Evolutionary conservation across 1,140 invertebrate genomes (phyloP).

Genomic region (Pseudachorutes palmiensis): DNA sequence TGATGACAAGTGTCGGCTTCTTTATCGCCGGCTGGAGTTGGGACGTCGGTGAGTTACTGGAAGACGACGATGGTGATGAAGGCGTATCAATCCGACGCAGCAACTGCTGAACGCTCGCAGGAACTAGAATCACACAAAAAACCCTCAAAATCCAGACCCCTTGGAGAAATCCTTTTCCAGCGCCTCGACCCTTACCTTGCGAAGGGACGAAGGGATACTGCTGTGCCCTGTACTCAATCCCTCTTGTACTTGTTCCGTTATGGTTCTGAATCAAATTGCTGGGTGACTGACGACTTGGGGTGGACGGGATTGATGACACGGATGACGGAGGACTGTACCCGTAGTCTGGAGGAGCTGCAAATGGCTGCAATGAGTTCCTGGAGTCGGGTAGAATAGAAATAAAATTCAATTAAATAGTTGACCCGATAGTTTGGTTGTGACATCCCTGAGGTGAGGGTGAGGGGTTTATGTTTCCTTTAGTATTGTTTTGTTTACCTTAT

Average conservation of each 20-base stretch:
- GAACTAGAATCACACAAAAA: too few relatives aligned
- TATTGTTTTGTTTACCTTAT: conserved; percentile 27
- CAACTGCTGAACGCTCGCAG: conserved; percentile 66
- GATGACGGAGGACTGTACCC: conserved; percentile 34
- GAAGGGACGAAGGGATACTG: conserved; percentile 38
- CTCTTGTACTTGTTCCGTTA: conserved; percentile 18
- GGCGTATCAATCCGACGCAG: conserved; percentile 68
- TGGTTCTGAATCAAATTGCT: conserved; percentile 9
- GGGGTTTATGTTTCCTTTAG: not conserved
- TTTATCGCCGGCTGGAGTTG: conserved; percentile 26
- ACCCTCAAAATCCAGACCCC: too few relatives aligned
- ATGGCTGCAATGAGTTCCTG: conserved; percentile 35
- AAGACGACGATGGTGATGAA: conserved; percentile 41
- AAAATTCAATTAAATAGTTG: too few relatives aligned
- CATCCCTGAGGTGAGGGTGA: not conserved
- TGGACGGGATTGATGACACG: conserved; percentile 23
- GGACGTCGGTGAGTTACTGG: conserved; percentile 35
- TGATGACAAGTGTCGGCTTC: conserved; percentile 46
- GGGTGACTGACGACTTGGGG: conserved; percentile 11
- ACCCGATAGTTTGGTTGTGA: too few relatives aligned
- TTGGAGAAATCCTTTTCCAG: too few relatives aligned
- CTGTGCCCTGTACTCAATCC: conserved; percentile 35
- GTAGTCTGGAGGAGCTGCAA: conserved; percentile 28
- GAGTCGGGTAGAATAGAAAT: not conserved
- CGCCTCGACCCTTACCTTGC: too few relatives aligned